phyloP scores from a whole-genome alignment of 2,113 vertebrate species.

The Glaucidium brasilianum region DNA sequence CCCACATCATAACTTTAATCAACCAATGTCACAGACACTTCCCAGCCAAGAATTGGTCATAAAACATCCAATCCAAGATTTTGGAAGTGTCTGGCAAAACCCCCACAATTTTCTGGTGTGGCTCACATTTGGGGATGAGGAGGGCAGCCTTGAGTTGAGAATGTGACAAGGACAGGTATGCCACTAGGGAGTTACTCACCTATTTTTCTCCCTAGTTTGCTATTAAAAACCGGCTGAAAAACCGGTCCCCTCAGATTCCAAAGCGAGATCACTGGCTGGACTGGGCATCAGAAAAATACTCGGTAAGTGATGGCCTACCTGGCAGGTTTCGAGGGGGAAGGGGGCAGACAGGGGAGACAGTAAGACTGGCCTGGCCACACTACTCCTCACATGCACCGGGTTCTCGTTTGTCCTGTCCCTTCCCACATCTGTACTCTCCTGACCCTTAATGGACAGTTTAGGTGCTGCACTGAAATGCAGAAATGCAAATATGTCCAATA shows the following conservation, averaged over 20 bases:
- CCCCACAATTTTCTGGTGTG: neutral
- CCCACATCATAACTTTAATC: neutral
- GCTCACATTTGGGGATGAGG: neutral
- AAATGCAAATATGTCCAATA: neutral
- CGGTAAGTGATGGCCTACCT: constrained; percentile 72
- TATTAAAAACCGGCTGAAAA: constrained; percentile 83
- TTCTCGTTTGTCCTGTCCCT: neutral
- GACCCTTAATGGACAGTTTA: constrained; percentile 18
- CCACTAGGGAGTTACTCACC: neutral
- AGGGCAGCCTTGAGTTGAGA: neutral
- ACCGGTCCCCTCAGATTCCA: constrained; percentile 68
- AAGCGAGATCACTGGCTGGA: constrained; percentile 91
- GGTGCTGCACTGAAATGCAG: neutral
- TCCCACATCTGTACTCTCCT: constrained; percentile 18
- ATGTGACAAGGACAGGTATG: neutral
- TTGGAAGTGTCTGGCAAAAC: neutral
- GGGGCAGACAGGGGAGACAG: neutral
- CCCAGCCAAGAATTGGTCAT: neutral
- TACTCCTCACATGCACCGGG: accelerated
- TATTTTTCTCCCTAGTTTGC: constrained; percentile 81
- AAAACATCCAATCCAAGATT: neutral
- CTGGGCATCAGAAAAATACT: constrained; percentile 92
- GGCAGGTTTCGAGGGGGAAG: neutral
- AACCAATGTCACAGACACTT: neutral
- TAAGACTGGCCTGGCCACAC: neutral